Evolutionary conservation across 2,797 vertebrate species (phyloP), one percentile per base, ranked within the genome.

Genomic region (Pogonophryne albipinna): DNA sequence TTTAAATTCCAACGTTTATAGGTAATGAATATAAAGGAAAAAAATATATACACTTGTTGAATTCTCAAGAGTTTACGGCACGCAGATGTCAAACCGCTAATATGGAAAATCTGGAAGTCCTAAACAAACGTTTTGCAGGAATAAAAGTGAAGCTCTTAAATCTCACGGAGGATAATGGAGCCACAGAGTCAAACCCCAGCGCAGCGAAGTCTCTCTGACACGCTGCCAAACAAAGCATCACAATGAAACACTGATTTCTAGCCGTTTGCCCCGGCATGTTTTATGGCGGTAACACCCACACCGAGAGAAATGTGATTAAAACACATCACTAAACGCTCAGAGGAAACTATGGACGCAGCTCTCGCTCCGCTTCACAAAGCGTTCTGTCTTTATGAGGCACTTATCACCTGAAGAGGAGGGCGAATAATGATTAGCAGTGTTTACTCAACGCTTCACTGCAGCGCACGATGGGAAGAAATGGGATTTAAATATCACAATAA

Each of bases 381-480:
- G 88, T 83, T 90, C 87, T 79, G 85, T 77, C 78, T 93, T 92
- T 93, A 94, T 90, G 76, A 81, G 90, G 89, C 87, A 91, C 92
- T 94, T 94, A 92, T 92, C 88, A 93, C 91, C 88, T 89, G 67
- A 66, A 88, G 82, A 77, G 84, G 83, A 38, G 53, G 80, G 89
- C 81, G 87, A 85, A 88, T 94, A 92, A 91, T 90, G 85, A 89
- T 90, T 91, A 92, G 92, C 87, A 80, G 86, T 86, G 87, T 92
- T 89, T 87, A 91, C 83, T 91, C 77, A 71, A 46, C 49, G 42
- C 71, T 90, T 89, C 84, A 90, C 78, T 82, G 83, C 78, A 63
- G 53, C 65, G 44, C 66, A 74, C 75, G 84, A 66, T 46, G 46
- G 49, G 71, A 78, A 71, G 63, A 90, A 86, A 86, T 67, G 63